These are phyloP conservation scores for Larimichthys polyactis DNA, from an alignment of 2,113 vertebrate species.

Conservation along the genomic window DNA sequence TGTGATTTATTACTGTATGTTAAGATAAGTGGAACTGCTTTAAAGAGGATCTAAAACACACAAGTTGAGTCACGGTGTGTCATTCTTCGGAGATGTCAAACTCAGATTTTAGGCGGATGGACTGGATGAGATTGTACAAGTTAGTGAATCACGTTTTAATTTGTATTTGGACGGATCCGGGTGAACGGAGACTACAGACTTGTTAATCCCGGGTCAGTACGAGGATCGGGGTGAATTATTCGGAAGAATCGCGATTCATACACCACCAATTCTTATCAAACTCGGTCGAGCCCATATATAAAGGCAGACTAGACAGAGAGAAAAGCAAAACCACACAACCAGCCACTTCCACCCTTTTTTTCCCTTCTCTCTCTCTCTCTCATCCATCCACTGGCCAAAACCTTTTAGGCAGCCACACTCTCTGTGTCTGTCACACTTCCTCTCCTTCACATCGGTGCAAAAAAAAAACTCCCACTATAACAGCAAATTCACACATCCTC, in stretches of 20 bases:
- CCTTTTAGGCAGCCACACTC: slow-evolving; percentile 44
- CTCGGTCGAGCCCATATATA: slow-evolving; percentile 47
- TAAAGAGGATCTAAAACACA: slow-evolving; percentile 3
- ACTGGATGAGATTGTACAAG: too few species aligned
- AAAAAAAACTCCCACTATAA: slow-evolving; percentile 29
- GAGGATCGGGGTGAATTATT: too few species aligned
- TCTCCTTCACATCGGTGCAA: slow-evolving; percentile 24
- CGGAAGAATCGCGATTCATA: too few species aligned
- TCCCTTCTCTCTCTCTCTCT: background rate
- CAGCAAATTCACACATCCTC: slow-evolving; percentile 62
- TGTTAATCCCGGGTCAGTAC: too few species aligned
- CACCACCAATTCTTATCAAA: slow-evolving; percentile 7
- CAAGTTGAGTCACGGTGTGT: slow-evolving; percentile 3
- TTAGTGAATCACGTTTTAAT: too few species aligned
- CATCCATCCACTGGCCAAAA: slow-evolving; percentile 19
- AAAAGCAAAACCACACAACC: slow-evolving; percentile 34
- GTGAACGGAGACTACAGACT: too few species aligned
- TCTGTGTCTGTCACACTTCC: slow-evolving; percentile 42
- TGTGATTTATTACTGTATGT: slow-evolving; percentile 37
- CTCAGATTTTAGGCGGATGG: too few species aligned
- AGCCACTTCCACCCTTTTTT: background rate
- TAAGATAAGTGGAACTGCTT: slow-evolving; percentile 1
- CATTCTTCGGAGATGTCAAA: too few species aligned
- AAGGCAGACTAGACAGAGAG: slow-evolving; percentile 31
- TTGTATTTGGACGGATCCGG: too few species aligned